Evolutionary conservation across 2,797 vertebrate species (phyloP), one percentile per base, ranked within the genome.

Genomic region (Lithobates sylvaticus): DNA sequence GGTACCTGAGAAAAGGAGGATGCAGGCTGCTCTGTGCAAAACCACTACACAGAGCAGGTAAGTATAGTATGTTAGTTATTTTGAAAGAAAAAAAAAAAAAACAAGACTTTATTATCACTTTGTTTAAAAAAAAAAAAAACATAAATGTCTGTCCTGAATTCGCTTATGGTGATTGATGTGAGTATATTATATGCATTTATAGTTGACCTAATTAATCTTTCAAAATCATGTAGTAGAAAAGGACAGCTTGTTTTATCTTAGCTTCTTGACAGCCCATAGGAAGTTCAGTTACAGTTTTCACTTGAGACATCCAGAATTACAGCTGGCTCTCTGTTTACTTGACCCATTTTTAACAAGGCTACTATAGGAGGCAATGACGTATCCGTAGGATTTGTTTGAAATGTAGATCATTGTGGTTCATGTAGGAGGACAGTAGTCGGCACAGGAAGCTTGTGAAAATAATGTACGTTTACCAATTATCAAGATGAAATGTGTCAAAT

Each of bases 261-360:
- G 29, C 90, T 89, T 84, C 78, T 13, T 85, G 90, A 88, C 88
- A 89, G 74, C 79, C 79, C 78, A 78, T 82, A 88, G 89, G 92
- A 89, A 0, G 0, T 76, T 76, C 44, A 91, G 88, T 21, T 61
- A 74, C 0, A 0, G 72, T 89, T 88, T 91, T 88, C 90, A 90
- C 88, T 91, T 90, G 90, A 95, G 91, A 90, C 91, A 93, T 94
- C n/a, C 12, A 18, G 93, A 93, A 92, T 94, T 94, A 92, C 78
- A 93, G 86, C 68, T 90, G 90, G 85, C 88, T 61, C 91, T 87
- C 26, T 93, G 92, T 94, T 94, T 95, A 90, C 94, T 94, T 95
- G 90, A 93, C 90, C 93, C 93, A 92, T 89, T 91, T 91, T 90
- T 88, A 85, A 91, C 86, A 85, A 88, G 92, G 89, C 89, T 93